Base-by-base conservation (phyloP, 2,113 vertebrate genomes). In the Tamias sibiricus region DNA sequence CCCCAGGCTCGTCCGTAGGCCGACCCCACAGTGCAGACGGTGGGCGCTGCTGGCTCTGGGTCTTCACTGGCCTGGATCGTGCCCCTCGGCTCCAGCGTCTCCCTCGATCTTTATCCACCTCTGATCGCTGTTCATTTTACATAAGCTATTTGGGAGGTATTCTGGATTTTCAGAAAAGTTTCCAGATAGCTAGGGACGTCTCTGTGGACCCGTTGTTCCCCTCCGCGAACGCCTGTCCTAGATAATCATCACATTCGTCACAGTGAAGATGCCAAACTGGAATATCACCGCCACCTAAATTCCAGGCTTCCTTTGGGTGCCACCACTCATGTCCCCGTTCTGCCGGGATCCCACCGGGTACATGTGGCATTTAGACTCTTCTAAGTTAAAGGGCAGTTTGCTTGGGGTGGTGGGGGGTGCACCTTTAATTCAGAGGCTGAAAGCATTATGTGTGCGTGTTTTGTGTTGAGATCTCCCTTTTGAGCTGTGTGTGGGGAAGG, bases 361-460 rank as follows among this genome's bases (percentile, higher is more conserved):
- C 22, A 8, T 1, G 22, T 2, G 35, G 9, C 14, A 10, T n/a
- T 75, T 42, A 11, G 12, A 28, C 6, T 12, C 47, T 79, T 90
- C 64, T 44, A 19, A 12, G n/a, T 91, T 81, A 68, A 19, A 37
- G 54, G 2, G 12, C 22, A 6, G 26, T 28, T 85, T 8, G 12
- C 28, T 49, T 13, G 47, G 47, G 6, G 3, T 28, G 9, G 54
- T 47, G 81, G 75, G 59, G 87, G 44, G 35, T n/a, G 19, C 0
- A 3, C 37, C 57, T 79, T 71, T 54, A 19, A 57, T 40, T 28
- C 32, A 40, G 64, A 84, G 77, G 19, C 30, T 2, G 4, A 62
- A 40, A n/a, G 20, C 19, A 2, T 2, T 16, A 47, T 3, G 2
- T 20, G 6, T 20, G 2, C 4, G 10, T 4, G 30, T 30, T 47